Base-by-base conservation (phyloP, 2,797 vertebrate genomes). In the Sphaeramia orbicularis region DNA sequence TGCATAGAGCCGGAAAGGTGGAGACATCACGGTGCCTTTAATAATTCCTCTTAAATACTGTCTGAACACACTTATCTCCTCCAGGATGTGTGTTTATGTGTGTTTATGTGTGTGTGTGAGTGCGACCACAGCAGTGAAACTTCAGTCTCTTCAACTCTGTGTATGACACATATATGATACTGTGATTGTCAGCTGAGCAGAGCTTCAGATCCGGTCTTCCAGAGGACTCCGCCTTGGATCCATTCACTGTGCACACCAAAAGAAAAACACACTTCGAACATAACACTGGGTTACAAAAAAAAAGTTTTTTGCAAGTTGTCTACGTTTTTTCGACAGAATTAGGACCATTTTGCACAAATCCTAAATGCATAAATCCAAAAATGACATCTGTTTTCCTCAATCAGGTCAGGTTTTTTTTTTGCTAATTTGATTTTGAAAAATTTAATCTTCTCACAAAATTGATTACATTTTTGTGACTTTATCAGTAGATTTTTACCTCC, bases 1-100 rank as follows among this genome's bases (percentile, higher is more conserved):
- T 92, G 90, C 89, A 93, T 89, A 92, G 91, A 86, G 65, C 53
- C 76, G 74, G 66, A 78, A 68, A 65, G 57, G 63, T 19, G 18
- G 65, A 78, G 55, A 55, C 18, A n/a, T 63, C 45, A 36, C 35
- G 3, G 36, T 44, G 18, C 43, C 30, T 57, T 55, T 41, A 14
- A 38, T 53, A 70, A 55, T 71, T 74, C 53, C 51, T 61, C 49
- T 73, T 57, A 35, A 76, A 80, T 43, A 78, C 58, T 52, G 63
- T 78, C 51, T 55, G 57, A 27, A 48, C 60, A 76, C 65, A 58
- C 40, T 16, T 6, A 21, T 77, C 72, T 79, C 67, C 73, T 57
- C 38, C 47, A 55, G 48, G 12, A 54, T 21, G 63, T 56, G 59
- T 44, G 57, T 3, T 16, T 18, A 62, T 42, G 50, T 64, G 59